Conservation (phyloP, 2,888 invertebrate species). For the Parochlus steinenii region DNA sequence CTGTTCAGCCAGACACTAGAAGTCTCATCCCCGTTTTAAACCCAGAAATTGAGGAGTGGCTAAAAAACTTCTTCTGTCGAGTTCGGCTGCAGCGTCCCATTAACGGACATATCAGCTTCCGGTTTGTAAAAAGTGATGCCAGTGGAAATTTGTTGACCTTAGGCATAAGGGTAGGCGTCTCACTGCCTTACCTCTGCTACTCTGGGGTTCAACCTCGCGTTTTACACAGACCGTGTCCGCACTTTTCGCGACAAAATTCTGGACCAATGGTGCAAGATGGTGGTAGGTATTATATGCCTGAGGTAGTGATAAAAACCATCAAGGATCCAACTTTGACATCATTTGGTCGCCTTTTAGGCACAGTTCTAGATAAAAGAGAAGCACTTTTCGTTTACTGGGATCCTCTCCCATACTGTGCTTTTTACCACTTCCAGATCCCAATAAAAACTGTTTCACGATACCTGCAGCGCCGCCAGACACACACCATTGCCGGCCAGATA, state of each 20-base stretch:
- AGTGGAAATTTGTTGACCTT: constrained; percentile 40
- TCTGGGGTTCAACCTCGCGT: constrained; percentile 47
- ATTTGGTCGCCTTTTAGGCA: constrained; percentile 44
- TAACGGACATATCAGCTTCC: constrained; percentile 64
- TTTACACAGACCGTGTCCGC: constrained; percentile 44
- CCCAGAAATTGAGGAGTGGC: constrained; percentile 52
- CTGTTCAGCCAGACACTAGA: constrained; percentile 46
- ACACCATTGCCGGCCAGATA: no score
- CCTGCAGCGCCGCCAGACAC: constrained; percentile 26
- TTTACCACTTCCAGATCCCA: constrained; percentile 65
- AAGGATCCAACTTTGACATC: constrained; percentile 32
- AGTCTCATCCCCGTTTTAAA: constrained; percentile 51
- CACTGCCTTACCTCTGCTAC: constrained; percentile 65
- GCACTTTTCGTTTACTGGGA: constrained; percentile 73
- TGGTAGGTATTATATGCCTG: constrained; percentile 41
- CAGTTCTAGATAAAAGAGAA: constrained; percentile 59
- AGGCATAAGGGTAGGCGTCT: constrained; percentile 61
- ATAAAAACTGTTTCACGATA: constrained; percentile 40
- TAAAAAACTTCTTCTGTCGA: constrained; percentile 50
- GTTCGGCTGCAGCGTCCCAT: constrained; percentile 46
- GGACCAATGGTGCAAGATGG: constrained; percentile 32
- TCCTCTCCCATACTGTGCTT: constrained; percentile 70
- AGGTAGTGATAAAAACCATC: constrained; percentile 35
- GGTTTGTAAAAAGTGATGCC: constrained; percentile 48
- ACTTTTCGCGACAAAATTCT: constrained; percentile 38